Base-by-base conservation (phyloP, 1,140 invertebrate genomes). In the Drosophila triauraria region DNA sequence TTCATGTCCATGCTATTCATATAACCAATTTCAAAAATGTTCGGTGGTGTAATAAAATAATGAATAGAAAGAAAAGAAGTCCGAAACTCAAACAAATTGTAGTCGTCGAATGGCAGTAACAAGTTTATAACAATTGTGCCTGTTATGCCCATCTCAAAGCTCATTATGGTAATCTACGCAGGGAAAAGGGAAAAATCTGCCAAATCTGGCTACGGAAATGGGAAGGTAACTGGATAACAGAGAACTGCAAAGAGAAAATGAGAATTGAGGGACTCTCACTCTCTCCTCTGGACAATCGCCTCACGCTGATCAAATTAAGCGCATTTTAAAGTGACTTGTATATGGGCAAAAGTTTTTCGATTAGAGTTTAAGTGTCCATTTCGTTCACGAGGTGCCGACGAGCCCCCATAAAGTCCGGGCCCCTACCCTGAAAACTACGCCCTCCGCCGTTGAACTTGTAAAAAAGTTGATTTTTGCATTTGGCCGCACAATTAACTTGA, bases 271-370 rank as follows among this genome's bases (percentile, higher is more conserved):
- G 42, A 51, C 51, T 15, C 40, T 9, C 13, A 17, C 56, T 30
- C 61, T n/a, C 42, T 38, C 54, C 61, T 48, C 61, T 35, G 84
- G 85, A 81, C 84, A 88, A 88, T 88, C 84, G 85, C 80, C 85
- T 65, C 85, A 75, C 70, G 85, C 82, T 90, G 85, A 90, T 90
- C 85, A 90, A 90, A 90, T 90, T 90, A 90, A 90, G 85, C 85
- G 82, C 81, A 91, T 90, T 90, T 90, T 90, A 91, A 90, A 90
- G 85, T 90, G 85, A 90, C 85, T 90, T 90, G 86, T 90, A 90
- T 90, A 90, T 90, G 85, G 85, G 75, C 43, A 91, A 90, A 88
- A 90, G 86, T 90, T 90, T 90, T 90, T 90, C 85, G 85, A 90
- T 90, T 90, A 90, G 82, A 85, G 86, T 91, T 90, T 90, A 88